Evolutionary conservation across 2,888 invertebrate genomes (phyloP).

Genomic region (Calephelis perditalis): DNA sequence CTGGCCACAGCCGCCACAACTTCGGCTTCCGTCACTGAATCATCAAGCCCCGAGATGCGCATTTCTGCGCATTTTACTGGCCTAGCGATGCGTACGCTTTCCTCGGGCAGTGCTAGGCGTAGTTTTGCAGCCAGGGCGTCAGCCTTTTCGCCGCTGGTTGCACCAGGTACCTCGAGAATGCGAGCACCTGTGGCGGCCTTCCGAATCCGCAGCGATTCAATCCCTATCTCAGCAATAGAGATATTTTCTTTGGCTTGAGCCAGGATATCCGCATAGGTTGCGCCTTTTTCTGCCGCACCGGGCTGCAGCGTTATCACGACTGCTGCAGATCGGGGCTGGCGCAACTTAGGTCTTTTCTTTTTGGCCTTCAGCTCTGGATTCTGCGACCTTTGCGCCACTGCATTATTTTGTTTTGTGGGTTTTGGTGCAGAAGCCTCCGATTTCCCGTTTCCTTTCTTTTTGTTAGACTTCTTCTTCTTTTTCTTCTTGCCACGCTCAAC

Average conservation of each 20-base stretch:
- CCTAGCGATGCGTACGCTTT: slow-evolving; percentile 18
- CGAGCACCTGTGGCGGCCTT: slow-evolving; percentile 21
- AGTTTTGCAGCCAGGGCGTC: slow-evolving; percentile 22
- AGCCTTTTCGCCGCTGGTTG: slow-evolving; percentile 15
- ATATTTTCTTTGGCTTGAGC: slow-evolving; percentile 6
- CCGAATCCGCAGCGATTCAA: slow-evolving; percentile 14
- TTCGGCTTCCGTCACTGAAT: slow-evolving; percentile 17
- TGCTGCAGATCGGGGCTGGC: not conserved
- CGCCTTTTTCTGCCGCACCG: slow-evolving; percentile 16
- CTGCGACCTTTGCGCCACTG: not conserved
- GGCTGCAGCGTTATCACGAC: not conserved
- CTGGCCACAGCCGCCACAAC: slow-evolving; percentile 12
- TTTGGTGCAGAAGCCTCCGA: not conserved
- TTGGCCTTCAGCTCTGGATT: not conserved
- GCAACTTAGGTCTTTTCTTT: not conserved
- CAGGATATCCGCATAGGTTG: slow-evolving; percentile 12
- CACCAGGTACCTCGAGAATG: slow-evolving; percentile 22
- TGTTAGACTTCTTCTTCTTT: not conserved
- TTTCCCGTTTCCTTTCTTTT: not conserved
- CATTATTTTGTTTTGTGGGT: not conserved
- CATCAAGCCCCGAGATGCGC: slow-evolving; percentile 20
- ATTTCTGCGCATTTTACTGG: slow-evolving; percentile 21
- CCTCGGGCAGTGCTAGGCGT: slow-evolving; percentile 11
- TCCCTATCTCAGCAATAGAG: slow-evolving; percentile 13
- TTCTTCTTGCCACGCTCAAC: not conserved